Base-by-base conservation (phyloP, 1,140 invertebrate genomes). In the Drosophila truncata region DNA sequence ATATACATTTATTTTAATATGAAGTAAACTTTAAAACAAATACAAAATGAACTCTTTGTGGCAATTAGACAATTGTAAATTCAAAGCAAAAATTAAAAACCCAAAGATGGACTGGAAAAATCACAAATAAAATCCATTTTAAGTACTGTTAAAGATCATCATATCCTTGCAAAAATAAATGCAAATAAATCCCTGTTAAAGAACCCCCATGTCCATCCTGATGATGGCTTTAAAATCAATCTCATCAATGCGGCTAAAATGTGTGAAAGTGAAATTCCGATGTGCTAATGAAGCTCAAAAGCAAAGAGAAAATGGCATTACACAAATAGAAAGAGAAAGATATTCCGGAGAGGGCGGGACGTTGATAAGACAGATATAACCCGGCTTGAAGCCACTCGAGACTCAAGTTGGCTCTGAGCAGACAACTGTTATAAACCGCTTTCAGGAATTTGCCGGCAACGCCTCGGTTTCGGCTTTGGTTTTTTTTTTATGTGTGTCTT, bases 211-310 rank as follows among this genome's bases (percentile, higher is more conserved):
- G 6, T 1, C 16, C 9, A 4, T 54, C 41, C 6, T 20, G n/a
- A 35, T 33, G 4, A 11, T 18, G 11, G 8, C 25, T 13, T 27
- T 29, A 46, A 75, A 67, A 77, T 75, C 57, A 66, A 80, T 80
- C 50, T 35, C 47, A 23, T 73, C 64, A 82, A 47, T 58, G 27
- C 42, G 67, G 47, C 67, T 67, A 65, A 83, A 66, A 69, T 72
- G 83, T 86, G 83, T 77, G 71, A 86, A 86, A 86, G 83, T 78
- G 74, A 78, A 78, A 78, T 78, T 78, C 74, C 80, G 39, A 77
- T 69, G 47, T 80, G 82, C 59, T 77, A 76, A 82, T 66, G 55
- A 54, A 76, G 60, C 61, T 66, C 47, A 54, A 41, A 31, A 20
- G 44, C 64, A 61, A 85, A 82, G 83, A 79, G 83, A 86, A 86